Percentiles rank a stretch among this genome's conserved stretches.
These are phyloP conservation scores for Danio choprae DNA, from an alignment of 2,797 vertebrate species.

Conservation along the genomic window DNA sequence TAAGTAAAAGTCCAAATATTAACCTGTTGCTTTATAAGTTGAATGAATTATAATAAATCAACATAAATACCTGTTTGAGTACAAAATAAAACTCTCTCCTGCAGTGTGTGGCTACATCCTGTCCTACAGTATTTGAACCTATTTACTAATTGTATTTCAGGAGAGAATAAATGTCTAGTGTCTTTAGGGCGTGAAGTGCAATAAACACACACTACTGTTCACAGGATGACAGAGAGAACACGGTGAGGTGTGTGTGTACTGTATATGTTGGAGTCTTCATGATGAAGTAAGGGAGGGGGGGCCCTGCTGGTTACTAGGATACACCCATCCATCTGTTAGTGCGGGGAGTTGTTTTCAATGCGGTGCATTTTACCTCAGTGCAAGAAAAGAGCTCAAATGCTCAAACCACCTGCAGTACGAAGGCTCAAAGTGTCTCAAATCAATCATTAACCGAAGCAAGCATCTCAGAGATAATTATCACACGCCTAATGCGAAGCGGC, in stretches of 20 bases:
- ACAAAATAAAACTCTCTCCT: background rate
- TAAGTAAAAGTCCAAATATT: no score
- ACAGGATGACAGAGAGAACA: background rate
- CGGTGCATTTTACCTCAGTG: conserved; percentile 73
- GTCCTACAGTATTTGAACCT: background rate
- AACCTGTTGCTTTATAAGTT: no score
- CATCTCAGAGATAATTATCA: background rate
- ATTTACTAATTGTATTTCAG: background rate
- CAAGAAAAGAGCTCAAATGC: conserved; percentile 69
- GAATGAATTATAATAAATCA: no score
- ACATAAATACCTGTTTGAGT: background rate
- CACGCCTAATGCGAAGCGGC: conserved; percentile 4
- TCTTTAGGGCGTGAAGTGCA: background rate
- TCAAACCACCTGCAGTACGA: conserved; percentile 65
- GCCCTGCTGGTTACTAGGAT: conserved; percentile 74
- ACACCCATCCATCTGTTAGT: conserved; percentile 84
- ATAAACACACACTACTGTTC: background rate
- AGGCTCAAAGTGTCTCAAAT: background rate
- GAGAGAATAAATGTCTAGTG: conserved; percentile 27
- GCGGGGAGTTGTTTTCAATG: conserved; percentile 75
- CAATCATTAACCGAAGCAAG: background rate
- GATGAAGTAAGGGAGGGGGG: conserved; percentile 62
- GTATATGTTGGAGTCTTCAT: conserved; percentile 70
- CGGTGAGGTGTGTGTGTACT: background rate
- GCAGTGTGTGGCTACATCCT: background rate